A percentile compares a stretch with the other conserved stretches of the same genome.
phyloP scores from a whole-genome alignment of 2,797 vertebrate species.

The Xiphorhynchus erythropygius region DNA sequence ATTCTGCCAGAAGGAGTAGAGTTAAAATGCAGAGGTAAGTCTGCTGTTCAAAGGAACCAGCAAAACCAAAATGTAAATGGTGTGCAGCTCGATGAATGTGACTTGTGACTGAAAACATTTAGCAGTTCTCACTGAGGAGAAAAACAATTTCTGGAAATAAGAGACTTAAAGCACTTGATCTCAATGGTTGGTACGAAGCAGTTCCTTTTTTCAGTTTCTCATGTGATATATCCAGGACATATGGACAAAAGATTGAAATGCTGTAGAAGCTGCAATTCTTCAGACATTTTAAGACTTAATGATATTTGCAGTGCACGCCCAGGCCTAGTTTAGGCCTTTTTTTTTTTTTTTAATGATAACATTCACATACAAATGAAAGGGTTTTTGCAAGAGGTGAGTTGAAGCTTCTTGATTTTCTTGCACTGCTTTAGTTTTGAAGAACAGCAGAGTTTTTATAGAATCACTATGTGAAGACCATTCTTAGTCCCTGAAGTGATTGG shows the following conservation, averaged over 20 bases:
- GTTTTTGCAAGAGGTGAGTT: not conserved
- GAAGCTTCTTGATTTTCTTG: not conserved
- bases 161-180: not conserved
- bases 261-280: not conserved
- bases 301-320: not conserved
- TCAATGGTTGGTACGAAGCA: not conserved
- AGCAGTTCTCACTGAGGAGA: not conserved
- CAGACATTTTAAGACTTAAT: not conserved
- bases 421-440: not conserved
- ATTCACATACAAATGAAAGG: not conserved
- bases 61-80: not conserved
- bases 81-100: not conserved
- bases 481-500: not conserved
- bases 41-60: not conserved
- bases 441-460: not conserved
- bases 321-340: not conserved
- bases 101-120: not conserved
- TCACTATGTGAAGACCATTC: not conserved
- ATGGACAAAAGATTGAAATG: not conserved
- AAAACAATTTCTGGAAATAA: not conserved
- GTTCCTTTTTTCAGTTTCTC: not conserved
- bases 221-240: not conserved
- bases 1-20: not conserved
- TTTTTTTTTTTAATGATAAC: not conserved
- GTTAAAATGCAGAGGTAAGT: not conserved